These are phyloP conservation scores for Rosalia funebris DNA, from an alignment of 2,888 invertebrate species.

Conservation along the genomic window DNA sequence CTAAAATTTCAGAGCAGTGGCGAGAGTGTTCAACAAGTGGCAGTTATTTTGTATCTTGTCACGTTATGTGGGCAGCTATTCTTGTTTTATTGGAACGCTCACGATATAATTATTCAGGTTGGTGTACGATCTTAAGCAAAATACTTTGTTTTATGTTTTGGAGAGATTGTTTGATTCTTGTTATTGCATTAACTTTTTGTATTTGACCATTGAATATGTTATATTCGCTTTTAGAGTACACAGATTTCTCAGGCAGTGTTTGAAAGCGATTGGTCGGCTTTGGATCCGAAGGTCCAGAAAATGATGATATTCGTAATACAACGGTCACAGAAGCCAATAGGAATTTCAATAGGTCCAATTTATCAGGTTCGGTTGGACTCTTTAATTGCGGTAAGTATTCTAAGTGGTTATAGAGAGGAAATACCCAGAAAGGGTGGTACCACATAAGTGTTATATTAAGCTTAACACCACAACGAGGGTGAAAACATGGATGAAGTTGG, in stretches of 20 bases:
- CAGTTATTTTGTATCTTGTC: slow-evolving; percentile 13
- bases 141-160: too few relatives aligned
- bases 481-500: too few relatives aligned
- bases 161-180: too few relatives aligned
- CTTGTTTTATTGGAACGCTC: slow-evolving; percentile 35
- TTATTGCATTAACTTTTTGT: too few relatives aligned
- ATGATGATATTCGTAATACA: slow-evolving; percentile 35
- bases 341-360: slow-evolving; percentile 42
- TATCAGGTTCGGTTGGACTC: slow-evolving; percentile 37
- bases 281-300: slow-evolving; percentile 30
- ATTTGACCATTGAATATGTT: too few relatives aligned
- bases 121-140: too few relatives aligned
- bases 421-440: too few relatives aligned
- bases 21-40: too few relatives aligned
- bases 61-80: slow-evolving; percentile 28
- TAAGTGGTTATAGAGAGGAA: too few relatives aligned
- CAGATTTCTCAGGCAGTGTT: slow-evolving; percentile 33
- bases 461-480: too few relatives aligned
- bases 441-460: too few relatives aligned
- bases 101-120: slow-evolving; percentile 32
- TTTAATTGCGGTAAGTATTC: slow-evolving; percentile 40
- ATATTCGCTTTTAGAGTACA: slow-evolving; percentile 22
- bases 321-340: slow-evolving; percentile 42
- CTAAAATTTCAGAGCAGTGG: too few relatives aligned
- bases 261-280: slow-evolving; percentile 35